A percentile compares a stretch with the other conserved stretches of the same genome.
phyloP scores from a whole-genome alignment of 2,113 vertebrate genomes.

The Delphinus delphis region DNA sequence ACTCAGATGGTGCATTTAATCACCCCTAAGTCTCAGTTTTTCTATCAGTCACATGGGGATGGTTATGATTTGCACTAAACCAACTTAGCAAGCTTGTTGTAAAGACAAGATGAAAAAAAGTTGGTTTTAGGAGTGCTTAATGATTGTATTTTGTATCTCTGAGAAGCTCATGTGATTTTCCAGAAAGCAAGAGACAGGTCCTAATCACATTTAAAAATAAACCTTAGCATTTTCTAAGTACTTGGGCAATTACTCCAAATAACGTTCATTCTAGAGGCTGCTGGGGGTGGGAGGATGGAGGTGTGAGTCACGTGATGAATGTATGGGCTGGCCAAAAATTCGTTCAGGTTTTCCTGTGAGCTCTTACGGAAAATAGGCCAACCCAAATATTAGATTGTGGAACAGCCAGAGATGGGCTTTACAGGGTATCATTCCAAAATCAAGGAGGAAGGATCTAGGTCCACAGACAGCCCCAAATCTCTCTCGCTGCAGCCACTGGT shows the following conservation, averaged over 20 bases:
- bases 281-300: not conserved
- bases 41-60: not conserved
- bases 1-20: not conserved
- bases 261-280: conserved; percentile 66
- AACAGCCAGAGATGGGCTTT: not conserved
- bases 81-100: not conserved
- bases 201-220: conserved; percentile 77
- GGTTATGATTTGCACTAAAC: not conserved
- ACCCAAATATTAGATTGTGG: not conserved
- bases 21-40: not conserved
- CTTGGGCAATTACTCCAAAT: conserved; percentile 70
- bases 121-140: not conserved
- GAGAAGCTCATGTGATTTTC: conserved; percentile 46
- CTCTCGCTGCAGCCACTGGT: not conserved
- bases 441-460: not conserved
- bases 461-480: not conserved
- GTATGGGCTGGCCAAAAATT: not conserved
- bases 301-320: conserved; percentile 22
- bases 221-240: conserved; percentile 71
- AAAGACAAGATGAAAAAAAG: conserved; percentile 11
- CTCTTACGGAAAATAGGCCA: no score
- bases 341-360: no score
- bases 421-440: not conserved
- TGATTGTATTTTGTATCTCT: conserved; percentile 37
- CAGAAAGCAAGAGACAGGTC: conserved; percentile 65